Conservation (phyloP, 1,140 invertebrate species). For the Leptonema lineaticorne region DNA sequence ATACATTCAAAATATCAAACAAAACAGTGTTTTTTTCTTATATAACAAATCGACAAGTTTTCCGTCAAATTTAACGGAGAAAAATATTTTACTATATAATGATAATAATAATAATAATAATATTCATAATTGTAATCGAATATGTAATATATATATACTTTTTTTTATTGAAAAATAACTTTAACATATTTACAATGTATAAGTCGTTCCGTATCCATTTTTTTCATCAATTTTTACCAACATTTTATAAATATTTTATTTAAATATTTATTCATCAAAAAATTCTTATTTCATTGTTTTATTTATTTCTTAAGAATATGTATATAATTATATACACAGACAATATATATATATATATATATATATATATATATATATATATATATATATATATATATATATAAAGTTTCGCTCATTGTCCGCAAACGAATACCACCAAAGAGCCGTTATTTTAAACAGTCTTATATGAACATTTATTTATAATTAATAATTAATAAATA, state of each 20-base stretch:
- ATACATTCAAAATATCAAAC: no score
- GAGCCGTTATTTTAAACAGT: constrained; percentile 26
- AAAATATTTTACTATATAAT: constrained; percentile 13
- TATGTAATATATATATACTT: constrained; percentile 15
- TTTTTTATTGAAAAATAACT: constrained; percentile 15
- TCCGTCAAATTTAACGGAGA: neutral
- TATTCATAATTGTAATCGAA: no score
- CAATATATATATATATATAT: neutral
- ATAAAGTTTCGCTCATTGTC: neutral
- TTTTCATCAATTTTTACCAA: no score
- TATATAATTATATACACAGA: neutral
- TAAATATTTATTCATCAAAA: neutral
- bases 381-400: constrained; percentile 14
- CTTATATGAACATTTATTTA: constrained; percentile 31
- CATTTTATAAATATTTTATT: neutral
- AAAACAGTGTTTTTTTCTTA: neutral
- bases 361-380: constrained; percentile 15
- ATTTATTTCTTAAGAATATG: neutral
- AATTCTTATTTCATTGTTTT: neutral
- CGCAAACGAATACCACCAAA: constrained; percentile 3
- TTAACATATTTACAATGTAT: constrained; percentile 10
- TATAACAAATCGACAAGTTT: neutral
- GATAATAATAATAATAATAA: no score
- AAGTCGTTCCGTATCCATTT: neutral
- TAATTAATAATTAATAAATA: constrained; percentile 8